phyloP scores from a whole-genome alignment of 2,888 invertebrate species.

The Piscicola geometra region DNA sequence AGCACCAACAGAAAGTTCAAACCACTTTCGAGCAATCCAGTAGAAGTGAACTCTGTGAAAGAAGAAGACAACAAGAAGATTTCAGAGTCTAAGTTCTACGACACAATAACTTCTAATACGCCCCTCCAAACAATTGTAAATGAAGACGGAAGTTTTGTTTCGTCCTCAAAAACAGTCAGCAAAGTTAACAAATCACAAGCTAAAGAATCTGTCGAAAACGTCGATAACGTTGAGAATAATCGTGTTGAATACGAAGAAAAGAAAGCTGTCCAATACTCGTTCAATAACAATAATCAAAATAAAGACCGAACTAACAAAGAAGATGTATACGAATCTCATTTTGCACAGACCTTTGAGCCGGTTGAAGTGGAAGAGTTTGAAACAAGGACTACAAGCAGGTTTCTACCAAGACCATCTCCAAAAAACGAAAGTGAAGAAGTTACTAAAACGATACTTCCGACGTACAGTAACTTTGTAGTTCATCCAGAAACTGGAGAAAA shows the following conservation, averaged over 20 bases:
- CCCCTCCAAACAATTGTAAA: conserved; percentile 34
- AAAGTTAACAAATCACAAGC: conserved; percentile 36
- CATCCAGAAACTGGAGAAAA: conserved; percentile 52
- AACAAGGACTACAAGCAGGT: background rate
- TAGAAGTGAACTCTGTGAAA: conserved; percentile 16
- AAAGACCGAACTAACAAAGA: background rate
- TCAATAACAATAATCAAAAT: background rate
- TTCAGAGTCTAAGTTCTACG: conserved; percentile 40
- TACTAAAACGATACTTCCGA: background rate
- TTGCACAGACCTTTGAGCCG: background rate
- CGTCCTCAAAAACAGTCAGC: conserved; percentile 58
- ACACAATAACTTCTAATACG: conserved; percentile 42
- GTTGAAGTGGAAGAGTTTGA: background rate
- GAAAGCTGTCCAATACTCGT: background rate
- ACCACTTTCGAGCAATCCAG: conserved; percentile 14
- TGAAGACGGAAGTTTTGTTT: conserved; percentile 57
- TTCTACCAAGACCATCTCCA: background rate
- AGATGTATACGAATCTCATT: too few relatives aligned
- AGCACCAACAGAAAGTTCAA: background rate
- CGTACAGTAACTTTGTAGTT: background rate
- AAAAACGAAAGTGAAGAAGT: background rate
- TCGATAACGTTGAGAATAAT: background rate
- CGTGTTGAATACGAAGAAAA: background rate
- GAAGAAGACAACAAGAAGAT: conserved; percentile 28
- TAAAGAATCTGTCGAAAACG: conserved; percentile 38